Evolutionary conservation across 2,113 vertebrate genomes (phyloP).

Genomic region (Lanius ludovicianus): DNA sequence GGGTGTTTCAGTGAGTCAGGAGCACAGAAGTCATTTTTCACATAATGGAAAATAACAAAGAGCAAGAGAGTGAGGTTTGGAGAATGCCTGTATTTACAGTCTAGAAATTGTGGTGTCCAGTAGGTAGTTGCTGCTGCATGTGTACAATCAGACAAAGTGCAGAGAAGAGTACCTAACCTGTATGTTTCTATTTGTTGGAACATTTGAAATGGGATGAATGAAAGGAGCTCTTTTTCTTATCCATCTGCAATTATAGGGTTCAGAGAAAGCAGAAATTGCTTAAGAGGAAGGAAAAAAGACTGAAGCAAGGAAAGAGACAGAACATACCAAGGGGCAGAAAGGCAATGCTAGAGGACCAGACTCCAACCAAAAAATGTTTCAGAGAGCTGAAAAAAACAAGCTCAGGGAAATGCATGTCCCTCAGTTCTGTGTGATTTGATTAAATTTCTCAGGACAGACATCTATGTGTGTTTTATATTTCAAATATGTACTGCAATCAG

Average conservation of each 20-base stretch:
- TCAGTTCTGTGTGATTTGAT: background rate
- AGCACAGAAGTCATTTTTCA: background rate
- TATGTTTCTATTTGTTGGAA: background rate
- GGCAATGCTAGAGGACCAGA: background rate
- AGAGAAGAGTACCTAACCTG: background rate
- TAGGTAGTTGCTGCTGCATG: background rate
- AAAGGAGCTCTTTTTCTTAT: background rate
- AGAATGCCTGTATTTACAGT: background rate
- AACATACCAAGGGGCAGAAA: background rate
- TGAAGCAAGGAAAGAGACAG: background rate
- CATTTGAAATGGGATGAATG: background rate
- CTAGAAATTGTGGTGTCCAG: background rate
- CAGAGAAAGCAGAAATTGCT: background rate
- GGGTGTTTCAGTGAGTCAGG: background rate
- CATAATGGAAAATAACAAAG: background rate
- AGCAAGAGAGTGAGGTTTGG: background rate
- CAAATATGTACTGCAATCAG: background rate
- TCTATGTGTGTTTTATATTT: background rate
- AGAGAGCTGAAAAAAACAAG: background rate
- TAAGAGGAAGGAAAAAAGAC: background rate
- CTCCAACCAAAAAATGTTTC: background rate
- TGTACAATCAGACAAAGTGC: background rate
- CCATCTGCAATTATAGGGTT: background rate
- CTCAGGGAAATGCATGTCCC: background rate
- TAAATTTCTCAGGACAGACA: background rate